phyloP scores from a whole-genome alignment of 2,113 vertebrate genomes.

The Syngnathus scovelli region DNA sequence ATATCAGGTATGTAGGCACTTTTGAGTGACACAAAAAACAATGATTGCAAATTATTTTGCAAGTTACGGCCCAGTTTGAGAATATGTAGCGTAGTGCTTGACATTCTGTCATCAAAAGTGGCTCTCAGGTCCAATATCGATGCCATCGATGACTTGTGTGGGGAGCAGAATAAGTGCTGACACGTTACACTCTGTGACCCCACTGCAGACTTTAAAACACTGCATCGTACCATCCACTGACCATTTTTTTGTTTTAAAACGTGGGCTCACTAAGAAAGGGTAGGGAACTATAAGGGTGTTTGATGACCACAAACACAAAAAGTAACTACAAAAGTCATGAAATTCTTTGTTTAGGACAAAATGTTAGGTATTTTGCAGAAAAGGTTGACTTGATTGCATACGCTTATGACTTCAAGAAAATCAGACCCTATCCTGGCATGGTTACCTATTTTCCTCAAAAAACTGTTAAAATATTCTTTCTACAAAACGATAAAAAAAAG shows the following conservation, averaged over 20 bases:
- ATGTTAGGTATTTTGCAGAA: too few relatives aligned
- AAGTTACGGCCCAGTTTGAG: background rate
- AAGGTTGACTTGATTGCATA: too few relatives aligned
- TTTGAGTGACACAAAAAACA: background rate
- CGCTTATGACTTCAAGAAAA: too few relatives aligned
- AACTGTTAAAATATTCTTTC: too few relatives aligned
- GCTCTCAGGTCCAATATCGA: background rate
- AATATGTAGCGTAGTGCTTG: background rate
- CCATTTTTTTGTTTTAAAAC: background rate
- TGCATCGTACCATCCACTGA: background rate
- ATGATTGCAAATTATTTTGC: background rate
- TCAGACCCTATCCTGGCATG: too few relatives aligned
- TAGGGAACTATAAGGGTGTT: too few relatives aligned
- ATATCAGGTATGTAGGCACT: too few relatives aligned
- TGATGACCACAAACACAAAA: too few relatives aligned
- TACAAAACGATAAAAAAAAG: too few relatives aligned
- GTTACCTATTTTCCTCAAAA: too few relatives aligned
- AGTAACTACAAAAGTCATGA: too few relatives aligned
- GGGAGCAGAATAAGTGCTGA: constrained; percentile 1
- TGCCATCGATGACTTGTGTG: background rate
- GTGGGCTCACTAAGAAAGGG: background rate
- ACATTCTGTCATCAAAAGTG: background rate
- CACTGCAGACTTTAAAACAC: background rate
- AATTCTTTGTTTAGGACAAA: too few relatives aligned
- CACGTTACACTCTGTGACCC: background rate